Percentiles rank a stretch among this genome's conserved stretches.
These are phyloP conservation scores for Eira barbara DNA, from an alignment of 2,113 vertebrate species.

Conservation along the genomic window DNA sequence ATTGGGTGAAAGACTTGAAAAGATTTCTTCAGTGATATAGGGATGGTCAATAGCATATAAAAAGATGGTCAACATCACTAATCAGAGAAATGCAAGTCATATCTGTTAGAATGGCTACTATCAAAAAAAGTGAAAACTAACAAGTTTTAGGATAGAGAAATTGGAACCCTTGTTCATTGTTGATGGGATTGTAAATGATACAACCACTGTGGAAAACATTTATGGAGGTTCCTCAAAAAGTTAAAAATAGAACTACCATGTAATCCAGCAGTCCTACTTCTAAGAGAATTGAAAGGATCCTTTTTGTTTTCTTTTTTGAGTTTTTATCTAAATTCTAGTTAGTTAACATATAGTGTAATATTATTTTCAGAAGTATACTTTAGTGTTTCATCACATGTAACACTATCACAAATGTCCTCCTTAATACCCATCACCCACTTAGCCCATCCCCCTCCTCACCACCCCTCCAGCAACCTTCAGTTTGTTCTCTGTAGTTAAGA, in stretches of 20 bases:
- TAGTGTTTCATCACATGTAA: not conserved
- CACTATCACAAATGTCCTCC: not conserved
- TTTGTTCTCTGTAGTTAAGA: not conserved
- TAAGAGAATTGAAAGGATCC: not conserved
- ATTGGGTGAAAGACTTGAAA: not conserved
- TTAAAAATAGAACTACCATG: not conserved
- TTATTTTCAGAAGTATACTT: not conserved
- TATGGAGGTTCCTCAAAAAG: not conserved
- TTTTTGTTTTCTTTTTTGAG: not conserved
- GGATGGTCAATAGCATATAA: not conserved
- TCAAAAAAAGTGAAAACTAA: not conserved
- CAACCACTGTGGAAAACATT: not conserved
- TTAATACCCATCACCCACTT: not conserved
- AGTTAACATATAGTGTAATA: not conserved
- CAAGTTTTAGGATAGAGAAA: not conserved
- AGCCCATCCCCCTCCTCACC: not conserved
- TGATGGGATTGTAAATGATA: not conserved
- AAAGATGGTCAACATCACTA: not conserved
- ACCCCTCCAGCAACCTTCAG: not conserved
- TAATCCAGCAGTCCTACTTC: not conserved
- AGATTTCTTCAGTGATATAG: not conserved
- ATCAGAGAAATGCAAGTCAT: not conserved
- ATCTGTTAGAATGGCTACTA: not conserved
- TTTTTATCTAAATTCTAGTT: not conserved
- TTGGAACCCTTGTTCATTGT: not conserved